Percentiles rank a stretch among this genome's conserved stretches.
Conservation (phyloP, 2,888 invertebrate genomes). For the Mantis religiosa region DNA sequence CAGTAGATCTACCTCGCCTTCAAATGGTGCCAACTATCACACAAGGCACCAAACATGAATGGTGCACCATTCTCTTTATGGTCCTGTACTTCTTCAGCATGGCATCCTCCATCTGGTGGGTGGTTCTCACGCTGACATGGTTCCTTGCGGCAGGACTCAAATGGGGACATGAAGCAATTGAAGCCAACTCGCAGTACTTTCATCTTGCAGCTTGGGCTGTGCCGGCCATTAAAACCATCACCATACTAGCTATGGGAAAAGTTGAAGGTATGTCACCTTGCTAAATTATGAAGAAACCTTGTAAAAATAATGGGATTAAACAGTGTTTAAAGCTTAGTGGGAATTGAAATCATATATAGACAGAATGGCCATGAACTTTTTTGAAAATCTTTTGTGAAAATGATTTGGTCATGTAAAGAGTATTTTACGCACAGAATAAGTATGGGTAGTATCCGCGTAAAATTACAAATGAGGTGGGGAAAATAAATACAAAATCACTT, state of each 20-base stretch:
- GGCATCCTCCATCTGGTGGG: constrained; percentile 98
- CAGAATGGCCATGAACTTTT: no score
- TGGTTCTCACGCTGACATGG: constrained; percentile 92
- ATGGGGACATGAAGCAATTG: constrained; percentile 98
- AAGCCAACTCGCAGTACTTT: constrained; percentile 94
- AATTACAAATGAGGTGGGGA: no score
- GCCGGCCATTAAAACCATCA: constrained; percentile 92
- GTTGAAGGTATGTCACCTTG: constrained; percentile 72
- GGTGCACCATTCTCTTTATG: constrained; percentile 94
- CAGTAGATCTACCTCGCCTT: constrained; percentile 63
- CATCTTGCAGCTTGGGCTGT: constrained; percentile 98
- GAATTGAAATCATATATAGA: no score
- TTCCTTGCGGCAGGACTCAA: constrained; percentile 93
- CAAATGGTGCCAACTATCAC: constrained; percentile 80
- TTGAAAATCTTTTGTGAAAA: no score
- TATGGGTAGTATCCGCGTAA: no score
- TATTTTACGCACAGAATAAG: no score
- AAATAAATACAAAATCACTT: no score
- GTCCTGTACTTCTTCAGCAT: constrained; percentile 92
- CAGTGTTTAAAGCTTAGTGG: no score
- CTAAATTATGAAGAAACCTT: not conserved
- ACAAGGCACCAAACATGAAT: constrained; percentile 78
- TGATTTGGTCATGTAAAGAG: no score
- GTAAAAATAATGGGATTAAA: not conserved
- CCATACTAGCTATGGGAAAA: constrained; percentile 90